Evolutionary conservation across 2,797 vertebrate genomes (phyloP).

Genomic region (Avahi laniger): DNA sequence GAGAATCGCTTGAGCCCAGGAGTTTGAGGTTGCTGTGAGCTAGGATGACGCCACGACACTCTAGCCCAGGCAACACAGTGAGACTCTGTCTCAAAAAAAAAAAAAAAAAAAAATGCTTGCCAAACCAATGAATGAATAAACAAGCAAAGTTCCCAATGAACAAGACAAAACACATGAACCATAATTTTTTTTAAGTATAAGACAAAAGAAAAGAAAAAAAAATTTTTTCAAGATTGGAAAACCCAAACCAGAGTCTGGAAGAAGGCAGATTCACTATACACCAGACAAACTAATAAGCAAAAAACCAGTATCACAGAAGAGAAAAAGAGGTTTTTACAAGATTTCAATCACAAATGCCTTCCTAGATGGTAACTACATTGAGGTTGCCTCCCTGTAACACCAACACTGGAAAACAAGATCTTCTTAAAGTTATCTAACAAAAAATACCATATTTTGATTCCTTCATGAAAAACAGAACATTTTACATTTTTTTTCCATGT

Average conservation of each 20-base stretch:
- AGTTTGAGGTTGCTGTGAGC: no score
- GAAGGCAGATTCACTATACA: not conserved
- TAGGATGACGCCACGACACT: no score
- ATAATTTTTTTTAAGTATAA: not conserved
- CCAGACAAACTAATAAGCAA: not conserved
- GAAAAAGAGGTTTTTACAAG: not conserved
- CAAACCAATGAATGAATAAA: not conserved
- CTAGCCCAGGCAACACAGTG: no score
- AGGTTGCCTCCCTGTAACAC: not conserved
- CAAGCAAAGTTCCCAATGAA: not conserved
- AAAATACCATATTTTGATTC: fast-evolving
- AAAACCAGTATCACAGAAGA: not conserved
- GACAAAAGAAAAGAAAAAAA: not conserved
- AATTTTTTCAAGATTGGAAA: not conserved
- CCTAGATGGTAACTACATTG: not conserved
- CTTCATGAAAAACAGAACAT: not conserved
- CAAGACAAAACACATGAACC: not conserved
- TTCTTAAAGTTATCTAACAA: not conserved
- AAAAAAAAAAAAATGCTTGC: not conserved
- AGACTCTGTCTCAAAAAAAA: no score
- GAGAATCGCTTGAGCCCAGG: no score
- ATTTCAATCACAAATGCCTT: not conserved
- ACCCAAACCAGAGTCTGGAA: not conserved
- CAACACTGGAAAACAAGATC: not conserved
- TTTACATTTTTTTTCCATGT: not conserved